Percentiles rank a stretch among this genome's conserved stretches.
These are phyloP conservation scores for Drosophila pandora DNA, from an alignment of 1,140 invertebrate genomes.

Conservation along the genomic window DNA sequence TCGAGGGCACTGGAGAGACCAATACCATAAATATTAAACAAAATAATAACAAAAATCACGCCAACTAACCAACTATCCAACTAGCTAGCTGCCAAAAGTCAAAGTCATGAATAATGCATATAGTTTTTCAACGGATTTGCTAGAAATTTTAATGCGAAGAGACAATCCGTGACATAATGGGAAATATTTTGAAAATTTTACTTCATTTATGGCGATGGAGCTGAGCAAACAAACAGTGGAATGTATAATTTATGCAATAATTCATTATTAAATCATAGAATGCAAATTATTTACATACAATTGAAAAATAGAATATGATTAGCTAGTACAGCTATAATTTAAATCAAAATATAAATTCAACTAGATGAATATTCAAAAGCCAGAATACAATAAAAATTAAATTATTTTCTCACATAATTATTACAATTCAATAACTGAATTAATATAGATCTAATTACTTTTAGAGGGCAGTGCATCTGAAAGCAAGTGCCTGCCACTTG, in stretches of 20 bases:
- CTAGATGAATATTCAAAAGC: no score
- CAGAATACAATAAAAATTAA: not conserved
- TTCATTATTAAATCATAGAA: conserved; percentile 6
- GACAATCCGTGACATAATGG: conserved; percentile 33
- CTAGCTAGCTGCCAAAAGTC: conserved; percentile 19
- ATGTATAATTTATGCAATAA: conserved; percentile 18
- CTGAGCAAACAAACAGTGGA: not conserved
- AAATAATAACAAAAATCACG: no score
- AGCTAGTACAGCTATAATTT: not conserved
- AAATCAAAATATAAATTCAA: not conserved
- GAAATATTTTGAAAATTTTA: conserved; percentile 21
- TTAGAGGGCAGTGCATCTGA: no score
- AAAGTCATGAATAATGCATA: conserved; percentile 48
- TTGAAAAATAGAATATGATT: conserved; percentile 5
- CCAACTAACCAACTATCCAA: not conserved
- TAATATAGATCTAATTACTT: no score
- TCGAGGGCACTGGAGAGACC: conserved; percentile 38
- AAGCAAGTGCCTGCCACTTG: not conserved
- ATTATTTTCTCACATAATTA: not conserved
- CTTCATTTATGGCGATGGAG: not conserved
- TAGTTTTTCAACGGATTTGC: conserved; percentile 62
- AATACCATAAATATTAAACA: no score
- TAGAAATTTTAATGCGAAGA: conserved; percentile 47
- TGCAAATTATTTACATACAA: conserved; percentile 25
- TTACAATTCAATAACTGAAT: no score